These are phyloP conservation scores for Pogonus chalceus DNA, from an alignment of 1,140 invertebrate genomes.

Conservation along the genomic window DNA sequence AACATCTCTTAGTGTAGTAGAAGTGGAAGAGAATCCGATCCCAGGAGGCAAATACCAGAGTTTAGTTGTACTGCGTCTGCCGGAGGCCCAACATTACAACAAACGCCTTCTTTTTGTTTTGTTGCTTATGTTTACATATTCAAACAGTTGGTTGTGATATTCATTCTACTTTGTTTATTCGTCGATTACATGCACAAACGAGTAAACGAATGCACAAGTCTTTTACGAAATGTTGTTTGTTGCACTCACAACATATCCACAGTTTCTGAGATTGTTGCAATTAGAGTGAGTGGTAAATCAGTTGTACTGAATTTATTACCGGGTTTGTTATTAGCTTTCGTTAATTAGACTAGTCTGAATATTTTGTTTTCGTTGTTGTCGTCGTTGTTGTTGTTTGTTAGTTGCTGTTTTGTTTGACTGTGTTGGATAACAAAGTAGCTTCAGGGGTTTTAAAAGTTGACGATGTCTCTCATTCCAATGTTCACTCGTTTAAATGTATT, in stretches of 20 bases:
- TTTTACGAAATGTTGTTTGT: too few relatives aligned
- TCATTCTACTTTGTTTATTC: neutral
- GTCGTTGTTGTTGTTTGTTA: neutral
- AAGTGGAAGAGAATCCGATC: neutral
- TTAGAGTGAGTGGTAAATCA: neutral
- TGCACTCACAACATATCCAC: too few relatives aligned
- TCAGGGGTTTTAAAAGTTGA: neutral
- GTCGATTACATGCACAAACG: neutral
- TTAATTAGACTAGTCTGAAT: slow-evolving; percentile 2
- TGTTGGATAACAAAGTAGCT: neutral
- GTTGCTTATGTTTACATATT: neutral
- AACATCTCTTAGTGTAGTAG: too few relatives aligned
- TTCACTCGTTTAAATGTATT: too few relatives aligned
- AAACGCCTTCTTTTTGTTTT: neutral
- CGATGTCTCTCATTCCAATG: too few relatives aligned
- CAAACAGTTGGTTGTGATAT: neutral
- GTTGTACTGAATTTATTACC: neutral
- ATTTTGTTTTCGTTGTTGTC: too few relatives aligned
- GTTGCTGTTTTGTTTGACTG: neutral
- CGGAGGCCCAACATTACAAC: neutral
- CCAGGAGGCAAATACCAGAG: neutral
- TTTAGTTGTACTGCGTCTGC: neutral
- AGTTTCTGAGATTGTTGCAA: too few relatives aligned
- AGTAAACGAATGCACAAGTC: too few relatives aligned
- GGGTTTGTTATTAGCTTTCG: neutral